These are phyloP conservation scores for Actinopyga echinites DNA, from an alignment of 53 echinoderm and acorn worm species.

Conservation along the genomic window DNA sequence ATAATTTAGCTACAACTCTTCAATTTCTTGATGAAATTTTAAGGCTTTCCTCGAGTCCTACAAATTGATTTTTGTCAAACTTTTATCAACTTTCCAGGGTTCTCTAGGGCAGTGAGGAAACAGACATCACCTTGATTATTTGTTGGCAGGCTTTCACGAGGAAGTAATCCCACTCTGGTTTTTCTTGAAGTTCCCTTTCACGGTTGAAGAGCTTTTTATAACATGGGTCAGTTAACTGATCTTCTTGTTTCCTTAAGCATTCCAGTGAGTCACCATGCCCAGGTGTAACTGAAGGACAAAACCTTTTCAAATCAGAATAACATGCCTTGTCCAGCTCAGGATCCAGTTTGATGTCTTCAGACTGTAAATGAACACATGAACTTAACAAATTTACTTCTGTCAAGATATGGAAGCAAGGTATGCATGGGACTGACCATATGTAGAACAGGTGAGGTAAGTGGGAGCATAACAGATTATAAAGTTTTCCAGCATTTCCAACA, in stretches of 20 bases:
- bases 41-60: too few species aligned
- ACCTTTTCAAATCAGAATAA: constrained; percentile 36
- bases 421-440: too few species aligned
- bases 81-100: too few species aligned
- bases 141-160: constrained; percentile 88
- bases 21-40: too few species aligned
- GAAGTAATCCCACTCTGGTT: constrained; percentile 82
- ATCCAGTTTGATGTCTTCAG: constrained; percentile 78
- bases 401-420: too few species aligned
- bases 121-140: constrained; percentile 73
- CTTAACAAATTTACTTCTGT: too few species aligned
- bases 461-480: too few species aligned
- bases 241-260: constrained; percentile 72
- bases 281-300: constrained; percentile 46
- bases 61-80: too few species aligned
- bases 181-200: constrained; percentile 68
- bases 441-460: too few species aligned
- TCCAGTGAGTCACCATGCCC: constrained; percentile 83
- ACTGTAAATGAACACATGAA: constrained; percentile 22
- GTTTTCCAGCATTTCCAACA: too few species aligned
- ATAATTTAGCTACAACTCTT: too few species aligned
- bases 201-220: constrained; percentile 86
- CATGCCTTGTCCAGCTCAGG: constrained; percentile 63
- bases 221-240: constrained; percentile 57
- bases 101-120: too few species aligned